Evolutionary conservation across 2,113 vertebrate genomes (phyloP).

Genomic region (Myotis lucifugus): DNA sequence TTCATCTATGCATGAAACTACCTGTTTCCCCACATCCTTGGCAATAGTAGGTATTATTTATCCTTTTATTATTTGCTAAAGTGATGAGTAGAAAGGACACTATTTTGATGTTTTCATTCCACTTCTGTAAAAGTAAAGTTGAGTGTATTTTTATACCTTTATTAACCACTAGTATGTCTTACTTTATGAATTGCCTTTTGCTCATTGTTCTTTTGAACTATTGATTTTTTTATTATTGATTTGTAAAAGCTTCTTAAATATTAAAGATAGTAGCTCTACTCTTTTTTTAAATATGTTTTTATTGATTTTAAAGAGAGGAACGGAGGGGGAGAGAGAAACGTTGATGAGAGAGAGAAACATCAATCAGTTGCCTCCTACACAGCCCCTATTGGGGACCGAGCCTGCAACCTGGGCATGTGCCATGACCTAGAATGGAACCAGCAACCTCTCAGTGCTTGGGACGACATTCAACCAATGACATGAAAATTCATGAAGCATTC

Average conservation of each 20-base stretch:
- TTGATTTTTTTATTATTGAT: constrained; percentile 26
- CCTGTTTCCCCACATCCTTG: not conserved
- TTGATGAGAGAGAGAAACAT: not conserved
- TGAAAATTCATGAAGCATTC: too few species aligned
- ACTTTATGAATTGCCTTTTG: not conserved
- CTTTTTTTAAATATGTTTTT: not conserved
- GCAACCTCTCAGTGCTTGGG: not conserved
- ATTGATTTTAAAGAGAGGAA: not conserved
- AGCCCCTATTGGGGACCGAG: not conserved
- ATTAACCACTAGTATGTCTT: not conserved
- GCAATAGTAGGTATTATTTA: not conserved
- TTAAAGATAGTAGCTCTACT: not conserved
- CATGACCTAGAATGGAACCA: not conserved
- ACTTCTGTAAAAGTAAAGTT: not conserved
- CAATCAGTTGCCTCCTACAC: not conserved
- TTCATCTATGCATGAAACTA: not conserved
- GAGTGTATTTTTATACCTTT: not conserved
- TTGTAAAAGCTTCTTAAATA: not conserved
- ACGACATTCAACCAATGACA: not conserved
- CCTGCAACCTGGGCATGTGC: not conserved
- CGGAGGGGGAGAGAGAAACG: not conserved
- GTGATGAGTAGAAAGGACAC: not conserved
- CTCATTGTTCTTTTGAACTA: not conserved
- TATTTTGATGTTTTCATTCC: not conserved
- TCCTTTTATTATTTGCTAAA: not conserved